Base-by-base conservation (phyloP, 2,797 vertebrate genomes). In the Manis javanica region DNA sequence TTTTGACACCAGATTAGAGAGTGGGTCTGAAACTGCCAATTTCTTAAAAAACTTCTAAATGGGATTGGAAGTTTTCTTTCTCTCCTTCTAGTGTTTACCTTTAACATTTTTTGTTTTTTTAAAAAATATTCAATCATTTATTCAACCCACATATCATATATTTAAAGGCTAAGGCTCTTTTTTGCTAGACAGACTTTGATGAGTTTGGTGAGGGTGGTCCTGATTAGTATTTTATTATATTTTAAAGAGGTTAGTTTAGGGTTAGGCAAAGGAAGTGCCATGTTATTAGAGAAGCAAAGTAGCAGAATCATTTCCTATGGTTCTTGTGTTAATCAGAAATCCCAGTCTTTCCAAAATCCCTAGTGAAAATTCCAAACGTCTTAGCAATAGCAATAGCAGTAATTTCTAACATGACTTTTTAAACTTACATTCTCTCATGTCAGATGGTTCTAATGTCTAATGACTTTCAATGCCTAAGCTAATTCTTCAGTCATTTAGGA, bases 231-330 rank as follows among this genome's bases (percentile, higher is more conserved):
- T 95, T 78, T 86, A 74, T 82, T 66, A 37, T 49, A 71, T 72
- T 85, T 46, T 81, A 37, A 37, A 39, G 34, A n/a, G 49, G 31
- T 95, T 89, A 84, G 26, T 55, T 66, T n/a, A 79, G 92, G 88
- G 85, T 88, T 66, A 72, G 82, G 63, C 55, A 69, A 92, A 91
- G 89, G 91, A 92, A 96, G 14, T 90, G 9, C 49, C 57, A 21
- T 57, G 29, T 69, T 88, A 53, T 83, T 74, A 64, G 92, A 92
- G 68, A 92, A 49, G 55, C 46, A 66, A 87, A 83, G 49, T n/a
- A 95, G 72, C 86, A 69, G 51, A 91, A 87, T 79, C 83, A 91
- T 90, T 93, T 95, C 88, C 96, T 92, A 61, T 83, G 94, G 96
- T 69, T 92, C 82, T 63, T 37, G 63, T 37, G 26, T 84, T 90